Evolutionary conservation across 2,888 invertebrate species (phyloP), one percentile per base, ranked within the genome.

Genomic region (Lottia gigantea): DNA sequence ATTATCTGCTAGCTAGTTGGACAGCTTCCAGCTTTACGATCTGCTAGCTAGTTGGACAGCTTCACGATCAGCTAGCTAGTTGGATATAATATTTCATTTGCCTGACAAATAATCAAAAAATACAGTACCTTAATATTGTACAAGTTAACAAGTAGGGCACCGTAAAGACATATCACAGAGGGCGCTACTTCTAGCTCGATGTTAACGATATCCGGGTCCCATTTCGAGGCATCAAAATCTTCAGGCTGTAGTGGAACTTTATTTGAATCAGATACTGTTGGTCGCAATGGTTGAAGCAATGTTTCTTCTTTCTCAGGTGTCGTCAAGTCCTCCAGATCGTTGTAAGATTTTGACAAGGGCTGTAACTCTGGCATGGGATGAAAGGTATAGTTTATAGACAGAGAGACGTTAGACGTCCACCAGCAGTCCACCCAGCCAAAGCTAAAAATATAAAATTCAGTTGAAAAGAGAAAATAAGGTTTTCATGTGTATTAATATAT

Each of bases 301-400:
- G 95, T 94, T 89, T 97, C 97, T 89, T 97, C 97, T 88, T 95
- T 95, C 84, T 96, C 96, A 0, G 97, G 97, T 1, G 96, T 96
- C 0, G 72, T 45, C 31, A 74, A 49, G 23, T 78, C 76, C 26
- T 75, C 76, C 11, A 76, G 64, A 2, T 73, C 63, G 14, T 74
- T 72, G 2, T 67, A 66, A 31, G 68, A 75, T 62, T 95, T 95
- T 0, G 95, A 95, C 78, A 93, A 93, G 0, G 95, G 95, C 0
- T 95, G 95, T 62, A 95, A 88, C 0, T 95, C 94, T 3, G 97
- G 96, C 85, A 95, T 93, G 0, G 97, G 97, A 89, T 98, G 97
- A 88, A 96, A 98, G 25, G 92, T 92, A 88, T 97, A 98, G 75
- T 93, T 92, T 67, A 98, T 95, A 79, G 95, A 95, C 25, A 98